Evolutionary conservation across 2,797 vertebrate genomes (phyloP).

Genomic region (Hypotaenidia philippensis): DNA sequence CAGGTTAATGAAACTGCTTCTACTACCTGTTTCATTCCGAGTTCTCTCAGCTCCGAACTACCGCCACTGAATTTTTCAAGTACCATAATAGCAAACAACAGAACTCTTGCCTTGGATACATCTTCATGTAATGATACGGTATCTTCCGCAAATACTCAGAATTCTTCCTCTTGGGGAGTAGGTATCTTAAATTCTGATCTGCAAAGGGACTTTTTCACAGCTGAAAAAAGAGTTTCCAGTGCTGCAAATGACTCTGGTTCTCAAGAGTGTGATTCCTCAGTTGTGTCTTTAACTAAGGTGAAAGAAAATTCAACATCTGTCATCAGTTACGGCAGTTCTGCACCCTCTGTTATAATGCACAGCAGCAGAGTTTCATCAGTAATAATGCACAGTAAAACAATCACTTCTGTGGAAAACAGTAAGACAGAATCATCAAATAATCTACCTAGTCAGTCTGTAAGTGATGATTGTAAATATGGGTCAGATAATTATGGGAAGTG

Average conservation of each 20-base stretch:
- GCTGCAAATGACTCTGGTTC: not conserved
- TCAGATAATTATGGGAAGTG: constrained; percentile 77
- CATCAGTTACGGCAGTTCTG: constrained; percentile 82
- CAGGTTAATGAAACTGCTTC: constrained; percentile 75
- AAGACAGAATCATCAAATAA: constrained; percentile 37
- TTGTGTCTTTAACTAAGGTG: constrained; percentile 25
- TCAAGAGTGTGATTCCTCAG: constrained; percentile 27
- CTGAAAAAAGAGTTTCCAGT: constrained; percentile 57
- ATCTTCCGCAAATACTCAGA: constrained; percentile 48
- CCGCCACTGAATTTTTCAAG: constrained; percentile 84
- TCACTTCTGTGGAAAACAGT: constrained; percentile 72
- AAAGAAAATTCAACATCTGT: constrained; percentile 79
- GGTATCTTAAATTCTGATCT: constrained; percentile 65
- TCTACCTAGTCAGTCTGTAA: constrained; percentile 58
- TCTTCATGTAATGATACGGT: constrained; percentile 75
- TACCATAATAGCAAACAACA: constrained; percentile 74
- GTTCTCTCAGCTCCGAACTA: constrained; percentile 77
- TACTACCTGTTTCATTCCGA: constrained; percentile 69
- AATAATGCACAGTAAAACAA: constrained; percentile 81
- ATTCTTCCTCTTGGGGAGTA: constrained; percentile 68
- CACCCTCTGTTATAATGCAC: constrained; percentile 85
- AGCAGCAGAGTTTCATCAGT: constrained; percentile 83
- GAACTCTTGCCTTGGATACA: constrained; percentile 85
- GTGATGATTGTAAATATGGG: constrained; percentile 59
- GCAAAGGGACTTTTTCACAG: constrained; percentile 60